Evolutionary conservation across 1,140 invertebrate species (phyloP), one percentile per base, ranked within the genome.

Genomic region (Dinoponera quadriceps): DNA sequence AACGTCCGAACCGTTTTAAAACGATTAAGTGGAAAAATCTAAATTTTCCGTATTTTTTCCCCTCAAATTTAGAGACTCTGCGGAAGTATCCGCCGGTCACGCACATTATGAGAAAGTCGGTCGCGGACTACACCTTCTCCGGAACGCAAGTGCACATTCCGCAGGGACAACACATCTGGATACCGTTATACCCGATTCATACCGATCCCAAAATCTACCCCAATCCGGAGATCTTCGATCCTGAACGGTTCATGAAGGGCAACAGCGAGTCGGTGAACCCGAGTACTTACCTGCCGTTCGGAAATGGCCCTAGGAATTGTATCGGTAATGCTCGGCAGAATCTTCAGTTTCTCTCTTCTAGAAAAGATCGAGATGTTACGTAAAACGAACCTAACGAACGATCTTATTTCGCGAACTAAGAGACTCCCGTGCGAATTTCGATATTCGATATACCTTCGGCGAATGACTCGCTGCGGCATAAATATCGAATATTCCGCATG

Each of bases 111-210:
- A 81, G 91, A 22, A 82, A 87, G 44, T 86, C 89, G 14, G 73
- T 85, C 3, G 77, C 87, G 68, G 91, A 92, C 51, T 94, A 92
- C 80, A 85, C 81, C 4, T 91, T 94, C n/a, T 84, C 90, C 9
- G 87, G 90, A 63, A 91, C 92, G 20, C 88, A 91, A 1, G 75
- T 92, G 27, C 78, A 90, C 3, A 85, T 94, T 14, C 87, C 93
- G 65, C 90, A 92, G 16, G 95, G 95, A 63, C 95, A 94, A 4
- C 91, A 94, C 11, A 94, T 95, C 3, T 91, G 94, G 7, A 94
- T 96, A 20, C 94, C 95, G 66, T 94, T 95, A 13, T 94, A 94
- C 71, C 95, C 95, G 33, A 83, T 96, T 44, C 95, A 96, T 80
- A 91, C 93, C n/a, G 94, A 95, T 82, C 90, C 94, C 0, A 94